A percentile compares a stretch with the other conserved stretches of the same genome.
Conservation (phyloP, 2,797 vertebrate genomes). For the Helarctos malayanus region DNA sequence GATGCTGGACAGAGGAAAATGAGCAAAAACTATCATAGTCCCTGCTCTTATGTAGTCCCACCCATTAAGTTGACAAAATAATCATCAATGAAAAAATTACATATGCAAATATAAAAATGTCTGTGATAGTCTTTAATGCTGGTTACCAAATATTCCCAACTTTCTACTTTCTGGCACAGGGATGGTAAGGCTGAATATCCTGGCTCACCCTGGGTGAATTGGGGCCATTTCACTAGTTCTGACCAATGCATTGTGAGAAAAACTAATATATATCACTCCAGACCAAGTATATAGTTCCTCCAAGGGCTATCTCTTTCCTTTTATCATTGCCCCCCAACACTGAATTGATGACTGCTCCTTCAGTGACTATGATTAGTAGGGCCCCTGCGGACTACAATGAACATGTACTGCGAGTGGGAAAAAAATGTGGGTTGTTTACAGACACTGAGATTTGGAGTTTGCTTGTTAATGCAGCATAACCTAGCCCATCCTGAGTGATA, state of each 20-base stretch:
- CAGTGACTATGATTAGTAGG: not conserved
- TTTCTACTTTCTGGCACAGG: not conserved
- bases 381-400: accelerated
- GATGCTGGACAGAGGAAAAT: not conserved
- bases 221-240: not conserved
- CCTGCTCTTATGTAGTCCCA: not conserved
- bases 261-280: not conserved
- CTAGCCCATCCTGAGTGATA: not conserved
- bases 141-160: not conserved
- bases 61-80: not conserved
- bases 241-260: not conserved
- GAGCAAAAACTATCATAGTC: not conserved
- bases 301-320: not conserved
- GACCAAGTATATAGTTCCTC: not conserved
- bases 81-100: not conserved
- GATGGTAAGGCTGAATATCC: not conserved
- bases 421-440: not conserved
- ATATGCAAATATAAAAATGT: not conserved
- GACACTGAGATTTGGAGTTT: not conserved
- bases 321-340: not conserved
- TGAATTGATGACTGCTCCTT: not conserved
- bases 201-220: not conserved
- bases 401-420: not conserved
- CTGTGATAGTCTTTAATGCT: not conserved
- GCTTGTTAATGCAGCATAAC: not conserved